Evolutionary conservation across 1,140 invertebrate species (phyloP).

Genomic region (Halesus radiatus): DNA sequence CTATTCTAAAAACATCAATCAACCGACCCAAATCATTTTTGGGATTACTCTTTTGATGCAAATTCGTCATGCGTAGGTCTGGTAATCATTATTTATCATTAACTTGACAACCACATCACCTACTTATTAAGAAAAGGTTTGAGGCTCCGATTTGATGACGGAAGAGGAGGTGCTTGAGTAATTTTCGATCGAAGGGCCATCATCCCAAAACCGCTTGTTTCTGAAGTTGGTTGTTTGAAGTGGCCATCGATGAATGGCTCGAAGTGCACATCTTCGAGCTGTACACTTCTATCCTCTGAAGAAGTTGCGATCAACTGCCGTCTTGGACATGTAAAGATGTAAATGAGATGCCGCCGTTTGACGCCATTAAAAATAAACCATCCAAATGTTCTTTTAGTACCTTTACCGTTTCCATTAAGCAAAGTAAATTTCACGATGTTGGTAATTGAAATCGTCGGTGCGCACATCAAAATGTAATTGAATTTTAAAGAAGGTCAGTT

Average conservation of each 20-base stretch:
- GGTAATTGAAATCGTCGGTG: background rate
- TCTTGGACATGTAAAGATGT: too few species aligned
- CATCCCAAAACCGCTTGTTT: background rate
- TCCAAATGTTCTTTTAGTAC: too few species aligned
- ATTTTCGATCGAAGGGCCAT: slow-evolving; percentile 11
- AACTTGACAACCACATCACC: slow-evolving; percentile 29
- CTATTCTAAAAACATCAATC: too few species aligned
- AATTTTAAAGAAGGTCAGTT: slow-evolving; percentile 21
- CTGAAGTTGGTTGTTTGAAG: slow-evolving; percentile 7
- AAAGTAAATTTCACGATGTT: background rate
- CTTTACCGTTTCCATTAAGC: background rate
- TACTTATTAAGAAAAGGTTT: slow-evolving; percentile 9
- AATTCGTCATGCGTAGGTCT: background rate
- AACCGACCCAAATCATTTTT: slow-evolving; percentile 8
- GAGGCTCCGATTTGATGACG: background rate
- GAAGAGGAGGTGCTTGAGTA: too few species aligned
- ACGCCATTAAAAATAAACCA: too few species aligned
- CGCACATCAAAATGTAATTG: background rate
- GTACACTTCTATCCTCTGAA: too few species aligned
- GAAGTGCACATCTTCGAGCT: too few species aligned
- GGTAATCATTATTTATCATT: slow-evolving; percentile 19
- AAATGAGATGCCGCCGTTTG: too few species aligned
- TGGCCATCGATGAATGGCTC: background rate
- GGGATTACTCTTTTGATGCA: background rate
- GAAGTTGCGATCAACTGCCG: too few species aligned